phyloP scores from a whole-genome alignment of 64 coral and sea anemone species.

The Pocillopora verrucosa region DNA sequence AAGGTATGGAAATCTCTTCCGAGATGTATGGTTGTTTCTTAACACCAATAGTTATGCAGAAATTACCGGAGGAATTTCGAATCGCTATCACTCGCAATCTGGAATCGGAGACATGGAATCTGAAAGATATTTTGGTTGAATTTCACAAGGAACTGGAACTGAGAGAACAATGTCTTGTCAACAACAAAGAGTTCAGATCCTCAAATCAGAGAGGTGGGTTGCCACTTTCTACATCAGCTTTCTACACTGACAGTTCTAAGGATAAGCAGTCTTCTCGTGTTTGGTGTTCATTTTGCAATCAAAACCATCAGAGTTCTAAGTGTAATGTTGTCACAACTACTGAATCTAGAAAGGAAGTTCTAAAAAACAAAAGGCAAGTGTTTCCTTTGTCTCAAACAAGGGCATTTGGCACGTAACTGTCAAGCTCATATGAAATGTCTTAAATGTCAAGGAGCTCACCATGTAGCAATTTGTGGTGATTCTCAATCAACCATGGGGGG shows the following conservation, averaged over 20 bases:
- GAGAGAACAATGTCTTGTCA: neutral
- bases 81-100: no score
- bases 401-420: no score
- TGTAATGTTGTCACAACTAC: slow-evolving; percentile 34
- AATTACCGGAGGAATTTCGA: no score
- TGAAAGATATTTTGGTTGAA: neutral
- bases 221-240: neutral
- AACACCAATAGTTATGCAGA: no score
- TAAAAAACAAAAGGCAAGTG: slow-evolving; percentile 15
- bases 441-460: no score
- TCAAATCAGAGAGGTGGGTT: slow-evolving; percentile 2
- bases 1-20: neutral
- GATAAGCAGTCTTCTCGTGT: neutral
- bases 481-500: no score
- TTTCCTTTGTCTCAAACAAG: no score
- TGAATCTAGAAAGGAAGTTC: slow-evolving; percentile 26
- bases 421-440: no score
- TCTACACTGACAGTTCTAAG: neutral
- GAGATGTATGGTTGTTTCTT: no score
- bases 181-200: slow-evolving; percentile 18
- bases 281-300: slow-evolving; percentile 42
- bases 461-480: no score
- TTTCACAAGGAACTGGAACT: slow-evolving; percentile 34
- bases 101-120: no score
- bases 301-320: slow-evolving; percentile 32